Conservation (phyloP, 2,797 vertebrate species). For the Chlorospingus semifuscus region DNA sequence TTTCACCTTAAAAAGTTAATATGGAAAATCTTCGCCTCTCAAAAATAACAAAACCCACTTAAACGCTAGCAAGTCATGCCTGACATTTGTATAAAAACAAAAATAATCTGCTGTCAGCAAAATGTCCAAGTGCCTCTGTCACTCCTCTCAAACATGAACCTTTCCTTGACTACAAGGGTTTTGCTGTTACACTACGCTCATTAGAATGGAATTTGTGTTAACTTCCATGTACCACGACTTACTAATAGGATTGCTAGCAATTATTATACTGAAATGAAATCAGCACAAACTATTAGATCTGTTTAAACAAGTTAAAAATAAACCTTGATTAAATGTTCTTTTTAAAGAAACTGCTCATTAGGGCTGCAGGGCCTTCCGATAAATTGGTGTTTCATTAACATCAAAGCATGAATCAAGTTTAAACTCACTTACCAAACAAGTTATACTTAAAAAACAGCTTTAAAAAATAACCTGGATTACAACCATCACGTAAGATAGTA, state of each 20-base stretch:
- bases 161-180: conserved; percentile 81
- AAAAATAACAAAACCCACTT: conserved; percentile 64
- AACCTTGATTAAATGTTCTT: conserved; percentile 86
- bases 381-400: conserved; percentile 85
- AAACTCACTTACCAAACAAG: conserved; percentile 78
- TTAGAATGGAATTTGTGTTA: conserved; percentile 98
- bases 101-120: conserved; percentile 91
- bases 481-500: conserved; percentile 61
- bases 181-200: conserved; percentile 86
- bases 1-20: conserved; percentile 25
- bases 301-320: conserved; percentile 87
- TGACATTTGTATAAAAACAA: conserved; percentile 89
- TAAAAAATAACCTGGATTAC: conserved; percentile 75
- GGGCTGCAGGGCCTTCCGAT: conserved; percentile 81
- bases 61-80: conserved; percentile 84
- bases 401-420: conserved; percentile 81
- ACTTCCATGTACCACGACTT: conserved; percentile 86
- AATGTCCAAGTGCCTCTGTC: conserved; percentile 86
- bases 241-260: conserved; percentile 85
- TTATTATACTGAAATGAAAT: conserved; percentile 86
- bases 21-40: conserved; percentile 34
- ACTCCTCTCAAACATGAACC: conserved; percentile 80
- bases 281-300: conserved; percentile 86
- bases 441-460: conserved; percentile 72
- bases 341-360: conserved; percentile 85